These are phyloP conservation scores for Sminthurides aquaticus DNA, from an alignment of 2,888 invertebrate genomes.

Conservation along the genomic window DNA sequence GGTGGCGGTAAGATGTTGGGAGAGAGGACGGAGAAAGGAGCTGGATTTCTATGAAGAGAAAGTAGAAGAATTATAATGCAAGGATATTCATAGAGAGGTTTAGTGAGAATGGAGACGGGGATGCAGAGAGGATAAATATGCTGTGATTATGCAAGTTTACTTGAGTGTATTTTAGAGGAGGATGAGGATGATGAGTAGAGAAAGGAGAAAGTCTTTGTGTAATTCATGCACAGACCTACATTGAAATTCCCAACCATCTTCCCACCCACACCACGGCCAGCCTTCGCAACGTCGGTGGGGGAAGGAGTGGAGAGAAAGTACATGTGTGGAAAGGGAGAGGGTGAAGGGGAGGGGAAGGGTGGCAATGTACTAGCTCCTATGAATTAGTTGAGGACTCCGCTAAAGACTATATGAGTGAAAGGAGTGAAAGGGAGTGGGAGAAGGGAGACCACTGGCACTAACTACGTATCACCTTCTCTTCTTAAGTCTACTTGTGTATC, in stretches of 20 bases:
- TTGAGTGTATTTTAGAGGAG: background rate
- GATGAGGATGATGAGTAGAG: background rate
- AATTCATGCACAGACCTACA: background rate
- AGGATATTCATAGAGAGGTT: background rate
- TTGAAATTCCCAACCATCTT: background rate
- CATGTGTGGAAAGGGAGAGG: no score
- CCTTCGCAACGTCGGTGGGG: background rate
- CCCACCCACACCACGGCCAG: background rate
- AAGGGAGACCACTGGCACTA: no score
- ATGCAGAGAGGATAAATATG: background rate
- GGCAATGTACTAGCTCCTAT: no score
- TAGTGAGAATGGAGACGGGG: background rate
- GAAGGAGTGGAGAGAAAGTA: background rate
- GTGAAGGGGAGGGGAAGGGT: no score
- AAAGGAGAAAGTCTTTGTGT: background rate
- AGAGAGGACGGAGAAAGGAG: background rate
- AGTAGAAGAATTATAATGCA: background rate
- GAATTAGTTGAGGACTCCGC: no score
- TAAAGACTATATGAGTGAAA: no score
- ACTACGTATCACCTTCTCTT: background rate
- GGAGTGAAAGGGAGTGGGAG: no score
- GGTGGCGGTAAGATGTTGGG: background rate
- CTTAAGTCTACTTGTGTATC: conserved; percentile 13
- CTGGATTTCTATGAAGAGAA: background rate
- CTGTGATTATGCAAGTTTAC: background rate